A percentile compares a stretch with the other conserved stretches of the same genome.
phyloP scores from a whole-genome alignment of 1,140 invertebrate genomes.

The Drosophila fuyamai region DNA sequence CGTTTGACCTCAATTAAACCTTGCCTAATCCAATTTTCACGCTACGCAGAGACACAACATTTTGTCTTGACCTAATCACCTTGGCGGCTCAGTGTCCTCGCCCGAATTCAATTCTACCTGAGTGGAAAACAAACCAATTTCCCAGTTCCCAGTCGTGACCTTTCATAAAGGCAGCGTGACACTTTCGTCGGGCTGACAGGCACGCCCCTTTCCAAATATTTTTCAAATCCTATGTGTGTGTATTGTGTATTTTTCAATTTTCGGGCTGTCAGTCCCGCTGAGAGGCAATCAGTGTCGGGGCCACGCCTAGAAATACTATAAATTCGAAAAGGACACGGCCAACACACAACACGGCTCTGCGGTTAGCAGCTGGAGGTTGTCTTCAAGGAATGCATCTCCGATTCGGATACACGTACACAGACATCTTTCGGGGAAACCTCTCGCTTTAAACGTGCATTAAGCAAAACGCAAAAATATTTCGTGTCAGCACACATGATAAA shows the following conservation, averaged over 20 bases:
- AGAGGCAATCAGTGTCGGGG: conserved; percentile 69
- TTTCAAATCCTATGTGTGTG: conserved; percentile 7
- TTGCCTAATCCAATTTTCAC: conserved; percentile 65
- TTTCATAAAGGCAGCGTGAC: conserved; percentile 67
- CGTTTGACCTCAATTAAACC: conserved; percentile 77
- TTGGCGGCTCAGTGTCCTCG: conserved; percentile 37
- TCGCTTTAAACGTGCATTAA: conserved; percentile 35
- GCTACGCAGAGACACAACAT: conserved; percentile 9
- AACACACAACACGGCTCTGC: conserved; percentile 24
- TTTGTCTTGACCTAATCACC: conserved; percentile 67
- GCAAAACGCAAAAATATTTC: conserved; percentile 50
- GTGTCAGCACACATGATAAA: conserved; percentile 54
- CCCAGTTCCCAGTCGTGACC: conserved; percentile 28
- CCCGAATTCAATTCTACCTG: conserved; percentile 48
- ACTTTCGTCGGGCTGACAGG: conserved; percentile 48
- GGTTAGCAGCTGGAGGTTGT: conserved; percentile 49
- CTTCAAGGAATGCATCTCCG: conserved; percentile 30
- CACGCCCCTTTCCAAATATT: conserved; percentile 36
- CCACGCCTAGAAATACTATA: conserved; percentile 48
- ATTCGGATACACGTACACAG: not conserved
- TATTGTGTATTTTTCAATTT: conserved; percentile 50
- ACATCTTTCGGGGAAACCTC: conserved; percentile 23
- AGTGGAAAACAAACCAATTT: conserved; percentile 43
- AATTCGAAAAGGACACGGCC: conserved; percentile 13
- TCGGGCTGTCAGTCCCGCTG: conserved; percentile 55